phyloP scores from a whole-genome alignment of 1,140 invertebrate species.

The Micrasema minimum region DNA sequence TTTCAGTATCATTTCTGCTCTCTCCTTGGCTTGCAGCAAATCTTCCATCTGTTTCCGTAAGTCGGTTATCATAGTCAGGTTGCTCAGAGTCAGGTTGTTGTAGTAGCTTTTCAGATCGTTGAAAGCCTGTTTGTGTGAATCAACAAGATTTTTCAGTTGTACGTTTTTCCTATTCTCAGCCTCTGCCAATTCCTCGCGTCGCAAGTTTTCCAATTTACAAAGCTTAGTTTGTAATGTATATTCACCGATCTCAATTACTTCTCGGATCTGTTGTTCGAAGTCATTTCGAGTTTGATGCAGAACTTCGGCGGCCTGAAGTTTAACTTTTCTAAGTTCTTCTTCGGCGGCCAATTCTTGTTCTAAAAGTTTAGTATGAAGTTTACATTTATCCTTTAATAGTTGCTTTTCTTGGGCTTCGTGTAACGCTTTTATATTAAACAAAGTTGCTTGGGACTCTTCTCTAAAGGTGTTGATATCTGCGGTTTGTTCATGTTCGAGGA shows the following conservation, averaged over 20 bases:
- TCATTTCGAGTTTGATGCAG: conserved; percentile 71
- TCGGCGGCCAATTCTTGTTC: conserved; percentile 71
- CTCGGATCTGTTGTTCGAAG: conserved; percentile 79
- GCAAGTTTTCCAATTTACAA: conserved; percentile 78
- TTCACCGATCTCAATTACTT: conserved; percentile 85
- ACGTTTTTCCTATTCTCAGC: conserved; percentile 90
- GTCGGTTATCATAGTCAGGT: conserved; percentile 82
- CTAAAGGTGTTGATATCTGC: conserved; percentile 58
- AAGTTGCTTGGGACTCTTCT: conserved; percentile 78
- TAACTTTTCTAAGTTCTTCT: conserved; percentile 37
- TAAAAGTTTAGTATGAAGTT: conserved; percentile 76
- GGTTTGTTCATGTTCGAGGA: conserved; percentile 45
- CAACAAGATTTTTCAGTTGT: conserved; percentile 82
- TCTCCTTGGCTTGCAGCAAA: conserved; percentile 82
- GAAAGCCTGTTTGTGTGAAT: conserved; percentile 86
- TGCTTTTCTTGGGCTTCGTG: conserved; percentile 80
- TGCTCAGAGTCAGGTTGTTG: conserved; percentile 92
- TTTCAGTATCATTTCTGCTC: conserved; percentile 70
- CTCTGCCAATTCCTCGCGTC: conserved; percentile 80
- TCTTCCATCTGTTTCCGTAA: conserved; percentile 86
- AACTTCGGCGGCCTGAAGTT: conserved; percentile 1
- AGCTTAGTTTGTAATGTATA: conserved; percentile 79
- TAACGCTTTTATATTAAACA: conserved; percentile 80
- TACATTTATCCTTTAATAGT: conserved; percentile 81
- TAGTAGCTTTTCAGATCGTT: conserved; percentile 93